These are phyloP conservation scores for Anabacerthia variegaticeps DNA, from an alignment of 2,797 vertebrate genomes.

Conservation along the genomic window DNA sequence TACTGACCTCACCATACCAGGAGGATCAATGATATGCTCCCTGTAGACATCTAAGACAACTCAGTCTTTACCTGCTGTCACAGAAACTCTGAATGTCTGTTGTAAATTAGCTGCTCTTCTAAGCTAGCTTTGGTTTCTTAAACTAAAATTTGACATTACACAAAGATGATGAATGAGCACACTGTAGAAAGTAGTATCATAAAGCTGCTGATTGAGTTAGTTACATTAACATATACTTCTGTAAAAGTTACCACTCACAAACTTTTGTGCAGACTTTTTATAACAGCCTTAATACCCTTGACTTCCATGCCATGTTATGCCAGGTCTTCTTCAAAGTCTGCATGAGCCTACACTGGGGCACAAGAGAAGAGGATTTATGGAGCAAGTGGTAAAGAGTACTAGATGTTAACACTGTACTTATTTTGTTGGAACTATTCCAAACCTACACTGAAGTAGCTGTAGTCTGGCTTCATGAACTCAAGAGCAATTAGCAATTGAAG, in stretches of 20 bases:
- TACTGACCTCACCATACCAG: not conserved
- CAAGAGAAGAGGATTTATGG: not conserved
- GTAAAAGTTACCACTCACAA: not conserved
- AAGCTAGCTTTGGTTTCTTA: not conserved
- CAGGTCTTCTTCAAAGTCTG: not conserved
- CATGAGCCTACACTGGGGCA: not conserved
- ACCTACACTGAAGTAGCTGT: not conserved
- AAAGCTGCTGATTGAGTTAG: not conserved
- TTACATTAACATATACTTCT: not conserved
- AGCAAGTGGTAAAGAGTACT: not conserved
- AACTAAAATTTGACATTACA: not conserved
- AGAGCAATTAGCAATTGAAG: not conserved
- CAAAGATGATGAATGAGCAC: not conserved
- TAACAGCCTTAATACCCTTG: not conserved
- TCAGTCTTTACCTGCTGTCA: not conserved
- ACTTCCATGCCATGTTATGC: fast-evolving
- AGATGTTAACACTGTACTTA: not conserved
- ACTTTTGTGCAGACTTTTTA: not conserved
- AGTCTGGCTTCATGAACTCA: not conserved
- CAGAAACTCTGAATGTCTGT: not conserved
- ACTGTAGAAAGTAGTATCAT: not conserved
- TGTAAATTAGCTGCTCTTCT: not conserved
- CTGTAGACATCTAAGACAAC: not conserved
- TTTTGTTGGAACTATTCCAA: not conserved
- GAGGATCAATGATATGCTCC: not conserved